These are phyloP conservation scores for Polypterus bichir DNA, from an alignment of 2,113 vertebrate genomes.

Conservation along the genomic window DNA sequence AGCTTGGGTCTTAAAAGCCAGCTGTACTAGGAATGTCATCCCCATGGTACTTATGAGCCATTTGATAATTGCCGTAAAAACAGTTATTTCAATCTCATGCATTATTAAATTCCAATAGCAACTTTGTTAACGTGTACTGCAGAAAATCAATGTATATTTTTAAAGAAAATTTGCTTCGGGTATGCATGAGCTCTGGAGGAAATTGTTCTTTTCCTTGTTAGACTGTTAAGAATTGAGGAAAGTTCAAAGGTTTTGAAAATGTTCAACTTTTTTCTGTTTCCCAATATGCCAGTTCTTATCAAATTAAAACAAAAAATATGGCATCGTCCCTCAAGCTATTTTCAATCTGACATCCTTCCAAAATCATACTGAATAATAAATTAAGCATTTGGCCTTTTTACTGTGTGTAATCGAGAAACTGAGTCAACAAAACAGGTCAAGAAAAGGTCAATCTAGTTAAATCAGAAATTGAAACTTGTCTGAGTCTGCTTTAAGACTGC, in stretches of 20 bases:
- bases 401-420: not conserved
- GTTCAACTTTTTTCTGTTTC: not conserved
- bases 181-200: not conserved
- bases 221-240: not conserved
- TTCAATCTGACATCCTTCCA: slow-evolving; percentile 2
- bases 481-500: slow-evolving; percentile 1
- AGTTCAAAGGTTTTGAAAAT: not conserved
- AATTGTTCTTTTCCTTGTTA: not conserved
- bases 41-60: slow-evolving; percentile 1
- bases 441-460: slow-evolving; percentile 8
- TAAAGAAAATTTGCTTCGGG: not conserved
- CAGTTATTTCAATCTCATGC: not conserved
- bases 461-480: not conserved
- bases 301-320: slow-evolving; percentile 4
- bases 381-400: slow-evolving; percentile 8
- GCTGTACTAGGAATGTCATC: slow-evolving; percentile 4
- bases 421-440: not conserved
- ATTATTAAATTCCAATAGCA: slow-evolving; percentile 17
- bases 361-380: slow-evolving; percentile 5
- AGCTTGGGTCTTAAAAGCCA: not conserved
- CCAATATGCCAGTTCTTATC: slow-evolving; percentile 1
- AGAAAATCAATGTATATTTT: slow-evolving; percentile 2
- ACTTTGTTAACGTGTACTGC: slow-evolving; percentile 4
- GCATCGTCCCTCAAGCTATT: not conserved
- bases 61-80: slow-evolving; percentile 6